Percentiles rank a stretch among this genome's conserved stretches.
Conservation (phyloP, 2,113 vertebrate species). For the Bufo bufo region DNA sequence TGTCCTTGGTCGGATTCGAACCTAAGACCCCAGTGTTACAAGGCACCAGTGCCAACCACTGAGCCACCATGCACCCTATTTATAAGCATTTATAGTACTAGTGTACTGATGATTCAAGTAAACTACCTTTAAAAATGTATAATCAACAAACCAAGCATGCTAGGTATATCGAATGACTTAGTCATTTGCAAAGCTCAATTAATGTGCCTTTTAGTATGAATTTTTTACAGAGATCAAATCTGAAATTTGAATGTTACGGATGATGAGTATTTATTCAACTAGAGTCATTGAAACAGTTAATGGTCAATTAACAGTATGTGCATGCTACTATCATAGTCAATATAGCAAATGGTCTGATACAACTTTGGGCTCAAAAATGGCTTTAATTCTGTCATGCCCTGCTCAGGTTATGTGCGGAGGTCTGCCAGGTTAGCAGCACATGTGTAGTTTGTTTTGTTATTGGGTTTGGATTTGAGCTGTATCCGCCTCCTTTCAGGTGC, state of each 20-base stretch:
- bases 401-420: too few relatives aligned
- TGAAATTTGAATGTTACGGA: background rate
- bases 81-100: background rate
- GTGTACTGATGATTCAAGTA: background rate
- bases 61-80: too few relatives aligned
- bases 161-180: background rate
- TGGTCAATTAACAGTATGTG: background rate
- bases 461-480: too few relatives aligned
- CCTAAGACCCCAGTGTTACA: too few relatives aligned
- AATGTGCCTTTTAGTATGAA: background rate
- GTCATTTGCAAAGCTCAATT: conserved; percentile 15
- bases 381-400: too few relatives aligned
- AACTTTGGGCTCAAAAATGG: background rate
- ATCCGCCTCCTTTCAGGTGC: too few relatives aligned
- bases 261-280: conserved; percentile 22
- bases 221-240: conserved; percentile 5
- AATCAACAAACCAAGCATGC: background rate
- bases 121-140: background rate
- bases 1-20: too few relatives aligned
- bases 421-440: too few relatives aligned
- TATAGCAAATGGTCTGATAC: conserved; percentile 8
- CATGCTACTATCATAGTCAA: conserved; percentile 10
- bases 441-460: too few relatives aligned
- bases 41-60: too few relatives aligned
- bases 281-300: background rate